These are phyloP conservation scores for Rhynchophorus ferrugineus DNA, from an alignment of 1,140 invertebrate genomes.

Conservation along the genomic window DNA sequence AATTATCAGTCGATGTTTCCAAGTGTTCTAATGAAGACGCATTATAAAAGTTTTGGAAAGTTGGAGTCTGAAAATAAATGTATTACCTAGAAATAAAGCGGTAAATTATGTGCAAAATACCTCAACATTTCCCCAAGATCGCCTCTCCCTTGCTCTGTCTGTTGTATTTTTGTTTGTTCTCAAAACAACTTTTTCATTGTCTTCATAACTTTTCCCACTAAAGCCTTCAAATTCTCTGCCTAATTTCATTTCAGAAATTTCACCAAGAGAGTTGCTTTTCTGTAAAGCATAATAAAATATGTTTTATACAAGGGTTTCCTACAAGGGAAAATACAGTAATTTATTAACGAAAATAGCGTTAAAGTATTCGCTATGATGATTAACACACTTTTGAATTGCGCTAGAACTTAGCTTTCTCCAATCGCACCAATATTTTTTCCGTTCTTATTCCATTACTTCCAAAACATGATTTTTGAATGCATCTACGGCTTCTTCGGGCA, in stretches of 20 bases:
- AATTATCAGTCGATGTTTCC: slow-evolving; percentile 51
- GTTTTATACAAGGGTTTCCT: too few relatives aligned
- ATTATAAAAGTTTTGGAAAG: slow-evolving; percentile 38
- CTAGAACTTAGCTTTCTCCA: too few relatives aligned
- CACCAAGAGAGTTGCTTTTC: slow-evolving; percentile 61
- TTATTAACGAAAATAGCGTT: too few relatives aligned
- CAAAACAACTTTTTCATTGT: slow-evolving; percentile 28
- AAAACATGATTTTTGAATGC: too few relatives aligned
- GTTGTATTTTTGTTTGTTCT: slow-evolving; percentile 27
- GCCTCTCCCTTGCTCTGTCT: slow-evolving; percentile 45
- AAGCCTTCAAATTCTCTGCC: slow-evolving; percentile 46
- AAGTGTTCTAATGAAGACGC: slow-evolving; percentile 38
- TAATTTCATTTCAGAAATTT: slow-evolving; percentile 60
- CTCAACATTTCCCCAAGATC: slow-evolving; percentile 58
- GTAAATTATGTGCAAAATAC: slow-evolving; percentile 32
- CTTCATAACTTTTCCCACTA: slow-evolving; percentile 16
- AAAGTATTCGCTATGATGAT: too few relatives aligned
- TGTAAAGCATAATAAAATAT: slow-evolving; percentile 43
- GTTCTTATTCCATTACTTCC: too few relatives aligned
- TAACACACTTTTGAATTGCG: too few relatives aligned
- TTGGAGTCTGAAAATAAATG: slow-evolving; percentile 12
- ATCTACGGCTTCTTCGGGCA: too few relatives aligned
- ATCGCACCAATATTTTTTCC: too few relatives aligned
- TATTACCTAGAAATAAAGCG: slow-evolving; percentile 4
- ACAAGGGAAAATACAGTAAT: too few relatives aligned